A percentile compares a stretch with the other conserved stretches of the same genome.
Conservation (phyloP, 2,797 vertebrate species). For the Crenuchus spilurus region DNA sequence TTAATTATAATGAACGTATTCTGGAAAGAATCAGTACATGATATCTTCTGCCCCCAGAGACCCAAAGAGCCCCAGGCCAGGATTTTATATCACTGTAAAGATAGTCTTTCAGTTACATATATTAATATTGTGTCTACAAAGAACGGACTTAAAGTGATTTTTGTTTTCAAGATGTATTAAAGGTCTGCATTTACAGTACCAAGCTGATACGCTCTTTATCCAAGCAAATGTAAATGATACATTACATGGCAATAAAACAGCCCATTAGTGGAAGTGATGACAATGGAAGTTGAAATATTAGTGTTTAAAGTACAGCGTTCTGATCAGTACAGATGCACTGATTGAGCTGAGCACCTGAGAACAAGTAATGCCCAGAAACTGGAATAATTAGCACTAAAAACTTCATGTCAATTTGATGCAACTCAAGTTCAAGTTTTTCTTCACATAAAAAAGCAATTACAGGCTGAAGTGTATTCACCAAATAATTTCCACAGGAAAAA, state of each 20-base stretch:
- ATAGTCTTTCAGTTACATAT: conserved; percentile 16
- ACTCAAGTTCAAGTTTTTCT: conserved; percentile 67
- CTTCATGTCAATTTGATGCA: too few species aligned
- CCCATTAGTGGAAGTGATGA: too few species aligned
- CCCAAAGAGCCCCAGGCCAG: conserved; percentile 1
- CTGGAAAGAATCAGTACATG: conserved; percentile 51
- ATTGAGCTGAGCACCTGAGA: conserved; percentile 12
- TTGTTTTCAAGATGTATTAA: not conserved
- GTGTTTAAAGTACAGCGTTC: not conserved
- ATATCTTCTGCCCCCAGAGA: conserved; percentile 34
- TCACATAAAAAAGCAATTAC: conserved; percentile 61
- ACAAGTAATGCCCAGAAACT: too few species aligned
- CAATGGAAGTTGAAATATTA: too few species aligned
- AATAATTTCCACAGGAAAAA: conserved; percentile 67
- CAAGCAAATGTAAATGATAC: too few species aligned
- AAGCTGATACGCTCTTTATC: too few species aligned
- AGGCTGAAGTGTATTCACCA: conserved; percentile 56
- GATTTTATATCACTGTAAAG: conserved; percentile 16
- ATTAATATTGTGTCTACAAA: conserved; percentile 9
- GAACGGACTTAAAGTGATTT: conserved; percentile 1
- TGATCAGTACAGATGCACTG: not conserved
- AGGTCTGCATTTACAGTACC: conserved; percentile 12
- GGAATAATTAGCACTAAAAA: conserved; percentile 44
- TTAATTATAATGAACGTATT: conserved; percentile 13
- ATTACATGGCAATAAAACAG: too few species aligned